Base-by-base conservation (phyloP, 2,797 vertebrate genomes). In the Acipenser oxyrinchus region DNA sequence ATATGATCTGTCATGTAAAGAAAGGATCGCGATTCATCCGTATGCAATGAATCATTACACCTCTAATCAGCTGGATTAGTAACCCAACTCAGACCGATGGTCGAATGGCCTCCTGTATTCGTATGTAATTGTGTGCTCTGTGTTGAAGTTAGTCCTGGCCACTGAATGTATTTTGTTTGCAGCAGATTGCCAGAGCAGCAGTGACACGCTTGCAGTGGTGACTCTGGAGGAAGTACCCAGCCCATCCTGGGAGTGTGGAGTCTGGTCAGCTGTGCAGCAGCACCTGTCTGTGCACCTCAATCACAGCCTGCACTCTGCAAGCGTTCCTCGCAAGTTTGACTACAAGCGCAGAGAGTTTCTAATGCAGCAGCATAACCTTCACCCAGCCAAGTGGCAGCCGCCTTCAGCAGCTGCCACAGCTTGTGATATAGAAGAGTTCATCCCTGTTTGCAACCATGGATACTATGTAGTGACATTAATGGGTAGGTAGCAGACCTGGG, bases 391-490 rank as follows among this genome's bases (percentile, higher is more conserved):
- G 66, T 90, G 90, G 77, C 74, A 76, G 9, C 84, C 87, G 5
- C 37, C 37, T 37, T 4, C 37, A 37, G 37, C 37, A 37, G 37
- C 37, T 37, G 37, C 37, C 37, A 37, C 37, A 37, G 37, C 37
- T 37, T 37, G 37, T 37, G 80, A 60, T 6, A 59, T 80, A 1
- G 67, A 70, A 48, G 23, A 79, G 4, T 68, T 86, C 71, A 75
- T 77, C 23, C 82, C 79, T 10, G 79, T 77, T 7, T 69, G 62
- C 65, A 83, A 79, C 65, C 75, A 81, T 15, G 92, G 93, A 52
- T 90, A 92, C 84, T 93, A 89, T 49, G 85, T 89, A 73, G 77
- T 95, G 63, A 93, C 93, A 7, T 83, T 97, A 75, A 75, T 97
- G 67, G 93, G 94, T 97, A 80, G 88, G 82, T 75, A 37, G 37